phyloP scores from a whole-genome alignment of 2,888 invertebrate species.

The Acleris cristana region DNA sequence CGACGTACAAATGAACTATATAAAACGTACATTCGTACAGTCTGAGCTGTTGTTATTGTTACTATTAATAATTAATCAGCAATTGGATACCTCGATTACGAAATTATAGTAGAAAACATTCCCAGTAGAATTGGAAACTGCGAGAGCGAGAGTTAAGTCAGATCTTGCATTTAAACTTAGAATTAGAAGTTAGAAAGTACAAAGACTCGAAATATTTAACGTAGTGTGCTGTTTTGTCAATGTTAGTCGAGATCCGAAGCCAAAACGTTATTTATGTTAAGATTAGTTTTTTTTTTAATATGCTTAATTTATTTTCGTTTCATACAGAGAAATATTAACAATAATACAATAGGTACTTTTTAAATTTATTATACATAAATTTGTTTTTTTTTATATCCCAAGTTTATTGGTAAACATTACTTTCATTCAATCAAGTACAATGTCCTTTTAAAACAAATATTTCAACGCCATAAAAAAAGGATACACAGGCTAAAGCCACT shows the following conservation, averaged over 20 bases:
- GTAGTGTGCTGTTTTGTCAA: conserved; percentile 58
- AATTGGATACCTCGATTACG: conserved; percentile 48
- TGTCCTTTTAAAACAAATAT: no score
- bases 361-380: no score
- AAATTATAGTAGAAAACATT: conserved; percentile 65
- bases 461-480: no score
- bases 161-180: conserved; percentile 78
- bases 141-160: conserved; percentile 57
- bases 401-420: no score
- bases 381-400: no score
- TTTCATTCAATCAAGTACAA: no score
- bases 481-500: no score
- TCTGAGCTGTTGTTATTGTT: conserved; percentile 27
- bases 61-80: conserved; percentile 8
- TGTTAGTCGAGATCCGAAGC: conserved; percentile 57
- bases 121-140: conserved; percentile 63
- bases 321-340: no score
- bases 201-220: conserved; percentile 67
- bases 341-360: no score
- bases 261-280: conserved; percentile 62
- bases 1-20: conserved; percentile 23
- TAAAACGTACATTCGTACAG: conserved; percentile 22
- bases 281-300: no score
- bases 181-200: conserved; percentile 72
- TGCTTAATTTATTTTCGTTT: no score